Evolutionary conservation across 1,140 invertebrate genomes (phyloP).

Genomic region (Ladona fulva): DNA sequence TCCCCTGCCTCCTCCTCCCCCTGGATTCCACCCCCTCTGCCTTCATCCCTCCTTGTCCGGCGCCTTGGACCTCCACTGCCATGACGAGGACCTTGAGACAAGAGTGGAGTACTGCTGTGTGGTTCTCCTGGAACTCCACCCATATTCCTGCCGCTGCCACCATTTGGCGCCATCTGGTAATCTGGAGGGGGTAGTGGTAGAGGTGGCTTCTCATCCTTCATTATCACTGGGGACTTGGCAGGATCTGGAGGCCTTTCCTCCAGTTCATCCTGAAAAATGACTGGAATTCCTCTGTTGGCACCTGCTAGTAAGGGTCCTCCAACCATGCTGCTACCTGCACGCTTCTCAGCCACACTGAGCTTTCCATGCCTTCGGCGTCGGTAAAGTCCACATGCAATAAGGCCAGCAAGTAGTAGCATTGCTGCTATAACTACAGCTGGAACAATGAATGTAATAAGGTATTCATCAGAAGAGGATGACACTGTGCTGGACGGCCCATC

Average conservation of each 20-base stretch:
- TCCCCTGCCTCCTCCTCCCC: not conserved
- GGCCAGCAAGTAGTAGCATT: slow-evolving; percentile 76
- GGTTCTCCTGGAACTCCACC: not conserved
- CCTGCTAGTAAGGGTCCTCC: slow-evolving; percentile 55
- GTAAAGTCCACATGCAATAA: slow-evolving; percentile 84
- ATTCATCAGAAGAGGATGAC: slow-evolving; percentile 55
- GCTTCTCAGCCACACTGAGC: slow-evolving; percentile 56
- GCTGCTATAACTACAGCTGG: slow-evolving; percentile 80
- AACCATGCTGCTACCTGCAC: slow-evolving; percentile 33
- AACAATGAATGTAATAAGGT: slow-evolving; percentile 82
- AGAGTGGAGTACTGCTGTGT: not conserved
- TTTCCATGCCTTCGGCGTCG: slow-evolving; percentile 71
- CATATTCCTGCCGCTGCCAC: slow-evolving; percentile 16
- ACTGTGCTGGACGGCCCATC: slow-evolving; percentile 40
- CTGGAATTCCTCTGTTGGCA: slow-evolving; percentile 86
- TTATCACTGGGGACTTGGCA: slow-evolving; percentile 82
- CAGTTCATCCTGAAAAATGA: slow-evolving; percentile 88
- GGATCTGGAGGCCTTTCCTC: slow-evolving; percentile 76
- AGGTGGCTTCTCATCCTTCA: slow-evolving; percentile 88
- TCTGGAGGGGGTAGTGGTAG: slow-evolving; percentile 66
- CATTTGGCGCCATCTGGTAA: slow-evolving; percentile 48
- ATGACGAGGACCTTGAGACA: not conserved
- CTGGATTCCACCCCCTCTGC: not conserved
- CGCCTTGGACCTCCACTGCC: slow-evolving; percentile 19
- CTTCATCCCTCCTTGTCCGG: slow-evolving; percentile 24